Conservation (phyloP, 2,113 vertebrate genomes). For the Petaurus breviceps region DNA sequence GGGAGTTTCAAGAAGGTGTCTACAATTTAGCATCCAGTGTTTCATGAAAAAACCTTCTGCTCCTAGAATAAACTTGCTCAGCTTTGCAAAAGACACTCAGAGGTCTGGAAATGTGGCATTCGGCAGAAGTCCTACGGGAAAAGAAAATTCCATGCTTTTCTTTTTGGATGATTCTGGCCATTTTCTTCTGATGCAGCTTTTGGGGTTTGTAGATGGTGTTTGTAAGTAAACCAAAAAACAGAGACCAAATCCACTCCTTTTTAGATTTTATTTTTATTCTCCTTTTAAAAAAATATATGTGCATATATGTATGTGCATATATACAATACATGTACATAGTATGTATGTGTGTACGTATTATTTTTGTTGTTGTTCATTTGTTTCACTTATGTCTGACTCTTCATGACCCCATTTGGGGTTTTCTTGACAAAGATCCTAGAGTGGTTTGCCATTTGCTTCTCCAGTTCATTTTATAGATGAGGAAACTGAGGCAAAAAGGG, state of each 20-base stretch:
- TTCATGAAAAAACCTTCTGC: constrained; percentile 36
- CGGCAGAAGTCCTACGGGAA: not conserved
- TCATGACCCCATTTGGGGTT: not conserved
- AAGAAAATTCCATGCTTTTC: constrained; percentile 2
- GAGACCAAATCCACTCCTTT: not conserved
- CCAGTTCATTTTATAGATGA: not conserved
- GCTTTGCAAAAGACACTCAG: not conserved
- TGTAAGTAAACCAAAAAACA: constrained; percentile 4
- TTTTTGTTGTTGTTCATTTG: not conserved
- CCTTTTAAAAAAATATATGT: not conserved
- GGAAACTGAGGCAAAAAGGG: not conserved
- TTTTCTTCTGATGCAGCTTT: constrained; percentile 34
- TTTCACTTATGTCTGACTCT: not conserved
- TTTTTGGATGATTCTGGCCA: not conserved
- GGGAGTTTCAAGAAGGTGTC: constrained; percentile 47
- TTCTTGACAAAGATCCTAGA: not conserved
- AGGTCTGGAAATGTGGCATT: not conserved
- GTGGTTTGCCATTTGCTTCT: not conserved
- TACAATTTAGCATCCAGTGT: constrained; percentile 56
- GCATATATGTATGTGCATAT: not conserved
- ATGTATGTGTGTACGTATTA: not conserved
- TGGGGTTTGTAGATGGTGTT: not conserved
- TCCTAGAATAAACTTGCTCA: constrained; percentile 43
- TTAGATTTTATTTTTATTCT: not conserved
- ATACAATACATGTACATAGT: not conserved